Percentiles rank a stretch among this genome's conserved stretches.
These are phyloP conservation scores for Champsocephalus gunnari DNA, from an alignment of 2,797 vertebrate genomes.

Conservation along the genomic window DNA sequence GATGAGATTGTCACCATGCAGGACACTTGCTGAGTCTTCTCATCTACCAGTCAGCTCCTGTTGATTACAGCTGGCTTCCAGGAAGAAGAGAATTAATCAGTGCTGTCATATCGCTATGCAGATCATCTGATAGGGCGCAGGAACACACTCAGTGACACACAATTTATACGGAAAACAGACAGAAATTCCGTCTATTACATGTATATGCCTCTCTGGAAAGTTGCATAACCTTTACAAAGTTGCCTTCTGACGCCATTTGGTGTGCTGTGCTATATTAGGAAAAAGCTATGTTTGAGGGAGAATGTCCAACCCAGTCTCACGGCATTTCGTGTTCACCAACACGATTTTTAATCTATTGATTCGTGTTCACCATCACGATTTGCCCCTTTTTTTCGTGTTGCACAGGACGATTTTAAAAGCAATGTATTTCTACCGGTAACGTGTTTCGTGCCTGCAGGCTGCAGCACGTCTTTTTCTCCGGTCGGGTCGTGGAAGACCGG, in stretches of 20 bases:
- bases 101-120: conserved; percentile 67
- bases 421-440: too few relatives aligned
- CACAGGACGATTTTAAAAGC: too few relatives aligned
- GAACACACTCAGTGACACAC: conserved; percentile 48
- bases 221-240: conserved; percentile 59
- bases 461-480: too few relatives aligned
- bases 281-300: conserved; percentile 18
- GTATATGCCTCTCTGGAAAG: conserved; percentile 41
- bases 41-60: conserved; percentile 77
- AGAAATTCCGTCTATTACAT: conserved; percentile 47
- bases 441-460: too few relatives aligned
- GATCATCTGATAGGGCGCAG: conserved; percentile 63
- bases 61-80: conserved; percentile 80
- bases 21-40: conserved; percentile 73
- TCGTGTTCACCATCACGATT: too few relatives aligned
- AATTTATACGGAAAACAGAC: conserved; percentile 58
- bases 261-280: not conserved
- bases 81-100: conserved; percentile 72
- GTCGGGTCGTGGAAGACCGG: too few relatives aligned
- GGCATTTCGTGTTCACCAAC: too few relatives aligned
- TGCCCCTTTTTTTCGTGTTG: too few relatives aligned
- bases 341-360: too few relatives aligned
- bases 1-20: conserved; percentile 60
- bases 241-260: conserved; percentile 41
- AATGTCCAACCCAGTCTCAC: not conserved